phyloP scores from a whole-genome alignment of 2,113 vertebrate species.

The Ptilonorhynchus violaceus region DNA sequence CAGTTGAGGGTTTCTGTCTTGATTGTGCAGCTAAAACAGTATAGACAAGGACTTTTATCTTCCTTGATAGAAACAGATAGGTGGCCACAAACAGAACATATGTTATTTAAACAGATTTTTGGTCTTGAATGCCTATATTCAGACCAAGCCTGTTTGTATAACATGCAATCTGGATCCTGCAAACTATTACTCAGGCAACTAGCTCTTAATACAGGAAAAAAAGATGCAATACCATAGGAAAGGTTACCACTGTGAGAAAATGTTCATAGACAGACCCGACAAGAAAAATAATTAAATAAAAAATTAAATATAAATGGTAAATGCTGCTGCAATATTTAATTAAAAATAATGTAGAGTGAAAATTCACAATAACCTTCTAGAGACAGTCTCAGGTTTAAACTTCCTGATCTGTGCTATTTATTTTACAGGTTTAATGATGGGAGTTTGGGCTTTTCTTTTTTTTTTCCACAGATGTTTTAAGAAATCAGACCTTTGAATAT shows the following conservation, averaged over 20 bases:
- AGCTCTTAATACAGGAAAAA: not conserved
- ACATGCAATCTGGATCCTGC: not conserved
- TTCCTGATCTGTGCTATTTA: not conserved
- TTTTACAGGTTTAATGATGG: not conserved
- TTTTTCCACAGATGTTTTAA: not conserved
- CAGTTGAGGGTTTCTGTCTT: conserved; percentile 42
- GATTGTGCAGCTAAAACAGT: not conserved
- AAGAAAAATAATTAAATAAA: not conserved
- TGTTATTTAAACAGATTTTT: conserved; percentile 60
- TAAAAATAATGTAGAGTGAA: not conserved
- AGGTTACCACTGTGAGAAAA: not conserved
- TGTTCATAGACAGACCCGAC: not conserved
- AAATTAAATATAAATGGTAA: not conserved
- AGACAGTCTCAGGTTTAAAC: not conserved
- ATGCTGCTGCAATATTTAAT: not conserved
- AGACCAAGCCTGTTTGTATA: conserved; percentile 12
- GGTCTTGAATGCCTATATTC: conserved; percentile 49
- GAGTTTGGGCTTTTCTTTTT: not conserved
- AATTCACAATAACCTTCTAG: not conserved
- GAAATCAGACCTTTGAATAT: not conserved
- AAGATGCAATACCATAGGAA: not conserved
- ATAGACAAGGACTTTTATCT: conserved; percentile 50
- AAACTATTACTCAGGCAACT: conserved; percentile 11
- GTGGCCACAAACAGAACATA: conserved; percentile 5
- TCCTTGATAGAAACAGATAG: conserved; percentile 46